Conservation (phyloP, 2,113 vertebrate species). For the Tylochromis polylepis region DNA sequence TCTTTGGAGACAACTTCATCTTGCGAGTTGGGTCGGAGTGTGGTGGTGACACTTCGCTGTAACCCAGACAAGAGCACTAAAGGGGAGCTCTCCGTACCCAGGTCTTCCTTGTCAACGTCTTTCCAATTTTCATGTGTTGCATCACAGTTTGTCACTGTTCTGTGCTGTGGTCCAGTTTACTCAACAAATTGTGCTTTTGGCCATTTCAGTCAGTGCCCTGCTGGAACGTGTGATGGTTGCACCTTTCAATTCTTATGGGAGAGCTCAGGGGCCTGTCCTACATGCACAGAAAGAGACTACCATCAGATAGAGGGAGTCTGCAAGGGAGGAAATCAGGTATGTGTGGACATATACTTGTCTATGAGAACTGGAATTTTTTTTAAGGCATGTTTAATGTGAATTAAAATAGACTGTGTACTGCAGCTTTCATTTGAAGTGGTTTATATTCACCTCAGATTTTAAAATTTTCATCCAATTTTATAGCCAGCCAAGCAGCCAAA, state of each 20-base stretch:
- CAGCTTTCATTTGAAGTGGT: neutral
- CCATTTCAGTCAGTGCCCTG: constrained; percentile 80
- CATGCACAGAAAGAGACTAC: constrained; percentile 86
- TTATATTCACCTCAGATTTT: neutral
- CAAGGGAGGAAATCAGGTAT: constrained; percentile 87
- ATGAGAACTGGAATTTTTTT: neutral
- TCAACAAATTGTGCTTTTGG: neutral
- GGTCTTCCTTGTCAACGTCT: constrained; percentile 57
- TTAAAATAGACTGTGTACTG: neutral
- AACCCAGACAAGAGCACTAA: constrained; percentile 76
- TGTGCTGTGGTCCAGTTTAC: neutral
- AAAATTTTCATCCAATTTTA: neutral
- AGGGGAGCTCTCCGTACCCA: constrained; percentile 86
- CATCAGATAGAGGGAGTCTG: constrained; percentile 92
- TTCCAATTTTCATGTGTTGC: neutral
- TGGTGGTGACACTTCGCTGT: constrained; percentile 88
- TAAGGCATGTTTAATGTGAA: neutral
- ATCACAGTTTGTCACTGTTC: neutral
- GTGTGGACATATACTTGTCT: neutral
- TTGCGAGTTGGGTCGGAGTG: constrained; percentile 85
- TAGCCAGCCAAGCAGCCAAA: neutral
- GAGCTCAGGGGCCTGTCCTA: constrained; percentile 90
- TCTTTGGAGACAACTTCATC: constrained; percentile 85
- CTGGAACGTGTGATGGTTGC: constrained; percentile 93
- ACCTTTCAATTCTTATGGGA: constrained; percentile 93